These are phyloP conservation scores for Percopsis transmontana DNA, from an alignment of 2,113 vertebrate genomes.

Conservation along the genomic window DNA sequence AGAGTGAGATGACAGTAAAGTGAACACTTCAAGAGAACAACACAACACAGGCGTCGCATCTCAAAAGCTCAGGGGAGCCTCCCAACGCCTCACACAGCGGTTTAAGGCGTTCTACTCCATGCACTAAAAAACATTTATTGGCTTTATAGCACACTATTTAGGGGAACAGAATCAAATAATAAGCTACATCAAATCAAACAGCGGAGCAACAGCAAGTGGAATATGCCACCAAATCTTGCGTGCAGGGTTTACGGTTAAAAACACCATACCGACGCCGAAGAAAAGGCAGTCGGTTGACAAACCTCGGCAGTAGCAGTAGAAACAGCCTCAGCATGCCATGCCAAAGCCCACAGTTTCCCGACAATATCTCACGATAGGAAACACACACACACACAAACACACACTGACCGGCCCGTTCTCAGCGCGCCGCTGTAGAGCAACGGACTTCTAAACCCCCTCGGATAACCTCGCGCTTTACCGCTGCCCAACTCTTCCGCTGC, in stretches of 20 bases:
- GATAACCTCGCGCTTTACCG: constrained; percentile 34
- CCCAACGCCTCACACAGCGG: constrained; percentile 31
- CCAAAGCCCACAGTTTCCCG: constrained; percentile 32
- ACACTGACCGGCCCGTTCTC: constrained; percentile 32
- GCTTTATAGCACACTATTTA: constrained; percentile 13
- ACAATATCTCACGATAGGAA: constrained; percentile 19
- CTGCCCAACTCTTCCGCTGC: constrained; percentile 44
- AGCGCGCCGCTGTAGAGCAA: constrained; percentile 49
- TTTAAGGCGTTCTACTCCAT: constrained; percentile 27
- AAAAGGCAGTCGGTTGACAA: constrained; percentile 29
- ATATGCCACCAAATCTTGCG: background rate
- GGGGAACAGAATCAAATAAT: constrained; percentile 19
- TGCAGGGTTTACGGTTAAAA: constrained; percentile 22
- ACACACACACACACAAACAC: constrained; percentile 20
- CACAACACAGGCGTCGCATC: constrained; percentile 35
- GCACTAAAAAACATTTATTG: constrained; percentile 22
- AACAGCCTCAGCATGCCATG: constrained; percentile 24
- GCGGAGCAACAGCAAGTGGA: constrained; percentile 10
- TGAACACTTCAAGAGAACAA: constrained; percentile 42
- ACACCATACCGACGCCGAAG: background rate
- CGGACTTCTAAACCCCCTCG: constrained; percentile 41
- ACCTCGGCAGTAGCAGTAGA: background rate
- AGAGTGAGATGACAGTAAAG: constrained; percentile 37
- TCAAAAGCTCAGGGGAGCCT: constrained; percentile 40
- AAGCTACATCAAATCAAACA: constrained; percentile 6